Base-by-base conservation (phyloP, 2,113 vertebrate species). In the Colinus virginianus region DNA sequence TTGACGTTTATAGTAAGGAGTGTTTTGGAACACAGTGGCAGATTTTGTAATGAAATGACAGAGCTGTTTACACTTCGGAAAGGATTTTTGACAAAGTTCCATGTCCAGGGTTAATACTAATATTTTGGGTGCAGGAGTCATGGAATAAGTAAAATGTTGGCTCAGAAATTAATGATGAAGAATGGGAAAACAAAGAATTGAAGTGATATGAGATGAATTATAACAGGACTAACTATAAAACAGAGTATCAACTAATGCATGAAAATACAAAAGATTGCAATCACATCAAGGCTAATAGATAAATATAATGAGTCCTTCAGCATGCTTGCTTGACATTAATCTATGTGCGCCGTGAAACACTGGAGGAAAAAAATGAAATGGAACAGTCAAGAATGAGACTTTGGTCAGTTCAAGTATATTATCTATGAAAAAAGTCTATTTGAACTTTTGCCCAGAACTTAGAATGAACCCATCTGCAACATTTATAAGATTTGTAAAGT, bases 361-460 rank as follows among this genome's bases (percentile, higher is more conserved):
- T 70, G 40, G 6, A 62, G 55, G 1, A 5, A 1, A 46, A 30
- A 84, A 42, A 62, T 26, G 11, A 46, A 77, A 53, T 19, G 2
- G 6, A 81, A 45, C 16, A 8, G 45, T 75, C 30, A 85, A 64
- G 49, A 78, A 6, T 84, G 69, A 66, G 38, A 9, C 13, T 68
- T 96, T 72, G 61, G 64, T 92, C 61, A 53, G 43, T 53, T 8
- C n/a, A 78, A 84, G 56, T 7, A 79, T 49, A 4, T 53, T 67
- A 78, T 85, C 32, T 49, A 2, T 84, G 32, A 63, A 66, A 78
- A 62, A 63, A 10, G n/a, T 8, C 7, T 32, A 63, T 80, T 95
- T 94, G 95, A 88, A 95, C 56, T 26, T 71, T 80, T 94, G 87
- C 95, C 94, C 84, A 93, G 87, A 94, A 80, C 82, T 94, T 78